Conservation (phyloP, 2,888 invertebrate genomes). For the Spodoptera exigua region DNA sequence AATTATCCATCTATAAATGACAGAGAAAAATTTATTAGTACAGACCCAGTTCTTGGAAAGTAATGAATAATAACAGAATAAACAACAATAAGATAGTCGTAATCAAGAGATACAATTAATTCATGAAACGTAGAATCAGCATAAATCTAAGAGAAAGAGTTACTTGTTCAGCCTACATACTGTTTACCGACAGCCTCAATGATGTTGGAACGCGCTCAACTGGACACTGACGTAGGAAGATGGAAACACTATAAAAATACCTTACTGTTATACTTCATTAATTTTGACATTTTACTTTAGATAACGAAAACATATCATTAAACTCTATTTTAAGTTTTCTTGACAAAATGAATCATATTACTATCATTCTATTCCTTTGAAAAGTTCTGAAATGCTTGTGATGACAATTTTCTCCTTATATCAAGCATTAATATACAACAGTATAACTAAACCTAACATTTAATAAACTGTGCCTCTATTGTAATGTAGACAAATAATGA, state of each 20-base stretch:
- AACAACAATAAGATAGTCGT: background rate
- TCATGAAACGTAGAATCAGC: slow-evolving; percentile 2
- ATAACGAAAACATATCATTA: background rate
- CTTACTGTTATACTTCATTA: slow-evolving; percentile 6
- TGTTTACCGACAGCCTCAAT: slow-evolving; percentile 16
- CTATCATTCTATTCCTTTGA: too few relatives aligned
- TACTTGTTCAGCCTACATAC: slow-evolving; percentile 32
- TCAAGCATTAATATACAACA: too few relatives aligned
- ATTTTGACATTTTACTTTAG: slow-evolving; percentile 12
- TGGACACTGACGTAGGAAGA: slow-evolving; percentile 16
- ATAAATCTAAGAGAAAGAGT: slow-evolving; percentile 24
- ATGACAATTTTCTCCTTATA: too few relatives aligned
- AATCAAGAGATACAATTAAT: slow-evolving; percentile 1
- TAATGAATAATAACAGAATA: background rate
- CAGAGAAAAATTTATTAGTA: too few relatives aligned
- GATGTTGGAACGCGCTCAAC: slow-evolving; percentile 15
- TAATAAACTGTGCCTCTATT: too few relatives aligned
- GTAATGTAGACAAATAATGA: too few relatives aligned
- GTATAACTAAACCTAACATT: too few relatives aligned
- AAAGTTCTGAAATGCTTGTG: too few relatives aligned
- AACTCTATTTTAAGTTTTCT: background rate
- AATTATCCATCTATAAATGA: too few relatives aligned
- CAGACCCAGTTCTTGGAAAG: background rate
- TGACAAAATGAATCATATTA: too few relatives aligned
- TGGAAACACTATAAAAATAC: slow-evolving; percentile 36